Conservation (phyloP, 2,113 vertebrate genomes). For the Spea bombifrons region DNA sequence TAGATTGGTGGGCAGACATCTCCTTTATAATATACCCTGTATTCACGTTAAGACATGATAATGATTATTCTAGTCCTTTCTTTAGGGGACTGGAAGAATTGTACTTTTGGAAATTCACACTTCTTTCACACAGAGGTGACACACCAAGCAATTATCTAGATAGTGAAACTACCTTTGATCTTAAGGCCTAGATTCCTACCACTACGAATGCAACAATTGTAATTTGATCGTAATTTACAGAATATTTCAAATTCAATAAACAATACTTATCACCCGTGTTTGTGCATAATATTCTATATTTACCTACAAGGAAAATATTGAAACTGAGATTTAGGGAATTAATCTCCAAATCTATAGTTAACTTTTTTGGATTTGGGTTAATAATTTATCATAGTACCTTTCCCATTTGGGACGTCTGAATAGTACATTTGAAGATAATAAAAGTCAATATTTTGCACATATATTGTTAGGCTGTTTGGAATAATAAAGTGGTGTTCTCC, state of each 20-base stretch:
- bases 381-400: neutral
- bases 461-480: neutral
- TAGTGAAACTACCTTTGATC: conserved; percentile 25
- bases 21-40: conserved; percentile 99
- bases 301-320: neutral
- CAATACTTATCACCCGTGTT: conserved; percentile 4
- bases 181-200: conserved; percentile 42
- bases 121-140: conserved; percentile 15
- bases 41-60: conserved; percentile 88
- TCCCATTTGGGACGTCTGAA: neutral
- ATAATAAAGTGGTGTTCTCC: neutral
- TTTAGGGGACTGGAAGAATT: conserved; percentile 11
- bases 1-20: conserved; percentile 80
- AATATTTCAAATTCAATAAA: conserved; percentile 7
- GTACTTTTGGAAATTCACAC: conserved; percentile 9
- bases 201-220: conserved; percentile 21
- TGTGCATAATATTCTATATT: neutral
- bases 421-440: neutral
- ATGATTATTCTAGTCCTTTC: neutral
- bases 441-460: neutral
- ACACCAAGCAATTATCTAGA: conserved; percentile 34
- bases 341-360: neutral
- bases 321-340: too few species aligned
- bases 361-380: neutral
- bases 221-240: conserved; percentile 18